These are phyloP conservation scores for Scaptomyza pallida DNA, from an alignment of 1,140 invertebrate species.

Conservation along the genomic window DNA sequence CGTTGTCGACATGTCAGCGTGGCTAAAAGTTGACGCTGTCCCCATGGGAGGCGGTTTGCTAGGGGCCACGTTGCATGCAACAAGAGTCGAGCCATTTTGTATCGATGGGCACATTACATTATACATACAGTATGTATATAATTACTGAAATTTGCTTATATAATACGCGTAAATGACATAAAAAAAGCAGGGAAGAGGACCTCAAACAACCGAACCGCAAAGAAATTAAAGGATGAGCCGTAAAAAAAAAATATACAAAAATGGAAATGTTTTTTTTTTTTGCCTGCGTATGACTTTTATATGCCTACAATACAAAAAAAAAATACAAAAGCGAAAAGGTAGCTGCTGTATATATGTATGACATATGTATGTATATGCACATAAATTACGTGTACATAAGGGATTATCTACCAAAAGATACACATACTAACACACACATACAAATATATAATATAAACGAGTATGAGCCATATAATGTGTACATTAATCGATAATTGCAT, in stretches of 20 bases:
- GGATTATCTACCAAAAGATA: slow-evolving; percentile 51
- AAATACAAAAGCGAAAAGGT: slow-evolving; percentile 53
- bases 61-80: slow-evolving; percentile 34
- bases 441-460: slow-evolving; percentile 2
- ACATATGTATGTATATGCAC: slow-evolving; percentile 24
- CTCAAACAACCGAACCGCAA: background rate
- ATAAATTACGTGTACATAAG: slow-evolving; percentile 27
- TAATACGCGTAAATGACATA: slow-evolving; percentile 62
- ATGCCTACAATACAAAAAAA: slow-evolving; percentile 41
- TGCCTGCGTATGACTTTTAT: slow-evolving; percentile 49
- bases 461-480: slow-evolving; percentile 73
- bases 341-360: slow-evolving; percentile 29
- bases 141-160: slow-evolving; percentile 77
- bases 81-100: slow-evolving; percentile 46
- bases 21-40: slow-evolving; percentile 39
- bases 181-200: background rate
- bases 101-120: slow-evolving; percentile 24
- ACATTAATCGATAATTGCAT: slow-evolving; percentile 82
- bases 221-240: slow-evolving; percentile 72
- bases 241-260: slow-evolving; percentile 28
- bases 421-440: slow-evolving; percentile 9
- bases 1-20: slow-evolving; percentile 47
- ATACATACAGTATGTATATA: slow-evolving; percentile 43
- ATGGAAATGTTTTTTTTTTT: slow-evolving; percentile 37
- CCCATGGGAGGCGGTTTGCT: slow-evolving; percentile 1